A percentile compares a stretch with the other conserved stretches of the same genome.
phyloP scores from a whole-genome alignment of 1,140 invertebrate species.

The Antheraea mylitta region DNA sequence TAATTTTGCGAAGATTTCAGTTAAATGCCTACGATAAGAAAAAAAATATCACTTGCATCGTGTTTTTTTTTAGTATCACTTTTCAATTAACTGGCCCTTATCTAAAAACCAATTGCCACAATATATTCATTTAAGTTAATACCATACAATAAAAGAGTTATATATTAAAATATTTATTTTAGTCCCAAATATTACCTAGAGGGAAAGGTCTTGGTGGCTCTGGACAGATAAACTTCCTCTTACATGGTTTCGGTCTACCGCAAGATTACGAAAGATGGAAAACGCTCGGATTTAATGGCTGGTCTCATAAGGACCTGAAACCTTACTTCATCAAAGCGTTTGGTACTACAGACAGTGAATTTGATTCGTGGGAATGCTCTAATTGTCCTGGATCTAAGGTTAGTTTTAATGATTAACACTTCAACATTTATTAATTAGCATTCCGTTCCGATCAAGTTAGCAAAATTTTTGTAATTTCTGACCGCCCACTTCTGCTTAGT shows the following conservation, averaged over 20 bases:
- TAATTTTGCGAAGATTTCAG: no score
- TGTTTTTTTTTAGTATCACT: no score
- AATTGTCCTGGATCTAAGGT: constrained; percentile 58
- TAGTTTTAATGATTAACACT: constrained; percentile 10
- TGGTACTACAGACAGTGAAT: constrained; percentile 57
- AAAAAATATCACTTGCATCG: no score
- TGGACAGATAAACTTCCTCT: constrained; percentile 84
- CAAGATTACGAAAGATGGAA: constrained; percentile 82
- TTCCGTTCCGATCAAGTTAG: no score
- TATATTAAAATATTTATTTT: not conserved
- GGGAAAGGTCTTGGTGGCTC: constrained; percentile 86
- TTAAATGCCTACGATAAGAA: no score
- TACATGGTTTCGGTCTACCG: constrained; percentile 82
- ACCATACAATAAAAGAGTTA: no score
- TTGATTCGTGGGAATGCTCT: constrained; percentile 33
- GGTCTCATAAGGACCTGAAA: constrained; percentile 78
- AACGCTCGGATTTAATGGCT: constrained; percentile 72
- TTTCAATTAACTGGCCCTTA: no score
- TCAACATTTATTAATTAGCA: not conserved
- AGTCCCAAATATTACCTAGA: constrained; percentile 82
- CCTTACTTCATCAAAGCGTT: constrained; percentile 77
- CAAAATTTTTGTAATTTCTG: no score
- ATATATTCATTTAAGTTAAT: no score
- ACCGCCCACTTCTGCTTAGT: no score
- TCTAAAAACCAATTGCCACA: no score